Percentiles rank a stretch among this genome's conserved stretches.
These are phyloP conservation scores for Actinemys pallida DNA, from an alignment of 2,113 vertebrate genomes.

Conservation along the genomic window DNA sequence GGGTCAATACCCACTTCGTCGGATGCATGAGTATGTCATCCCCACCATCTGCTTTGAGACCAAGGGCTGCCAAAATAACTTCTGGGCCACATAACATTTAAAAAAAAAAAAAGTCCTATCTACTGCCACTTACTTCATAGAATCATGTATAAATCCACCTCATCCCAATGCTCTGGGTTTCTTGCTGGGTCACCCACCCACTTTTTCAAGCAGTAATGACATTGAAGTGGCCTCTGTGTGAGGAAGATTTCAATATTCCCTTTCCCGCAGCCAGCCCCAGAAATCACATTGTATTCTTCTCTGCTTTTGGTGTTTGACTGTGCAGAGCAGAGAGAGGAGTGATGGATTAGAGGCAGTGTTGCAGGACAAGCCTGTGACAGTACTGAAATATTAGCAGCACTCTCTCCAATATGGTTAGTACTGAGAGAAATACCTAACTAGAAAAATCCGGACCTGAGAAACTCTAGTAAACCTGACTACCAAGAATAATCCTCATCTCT, in stretches of 20 bases:
- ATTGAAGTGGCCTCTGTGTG: neutral
- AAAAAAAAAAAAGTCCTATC: neutral
- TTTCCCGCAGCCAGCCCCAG: neutral
- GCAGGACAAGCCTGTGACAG: neutral
- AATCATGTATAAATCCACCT: neutral
- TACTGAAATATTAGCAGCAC: neutral
- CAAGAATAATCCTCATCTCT: neutral
- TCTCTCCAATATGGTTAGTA: neutral
- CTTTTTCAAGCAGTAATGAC: neutral
- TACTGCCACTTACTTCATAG: neutral
- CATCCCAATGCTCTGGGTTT: neutral
- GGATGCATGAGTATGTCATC: neutral
- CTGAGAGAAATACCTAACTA: neutral
- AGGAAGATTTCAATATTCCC: neutral
- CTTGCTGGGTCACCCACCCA: neutral
- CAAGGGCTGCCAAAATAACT: neutral
- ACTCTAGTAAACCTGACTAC: neutral
- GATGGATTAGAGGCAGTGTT: neutral
- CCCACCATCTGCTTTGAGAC: neutral
- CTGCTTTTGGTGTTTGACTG: neutral
- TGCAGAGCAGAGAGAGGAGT: neutral
- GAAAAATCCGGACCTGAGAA: neutral
- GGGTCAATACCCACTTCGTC: too few relatives aligned
- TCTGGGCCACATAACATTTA: neutral
- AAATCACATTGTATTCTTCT: neutral